Evolutionary conservation across 2,888 invertebrate genomes (phyloP).

Genomic region (Drosophila conformis): DNA sequence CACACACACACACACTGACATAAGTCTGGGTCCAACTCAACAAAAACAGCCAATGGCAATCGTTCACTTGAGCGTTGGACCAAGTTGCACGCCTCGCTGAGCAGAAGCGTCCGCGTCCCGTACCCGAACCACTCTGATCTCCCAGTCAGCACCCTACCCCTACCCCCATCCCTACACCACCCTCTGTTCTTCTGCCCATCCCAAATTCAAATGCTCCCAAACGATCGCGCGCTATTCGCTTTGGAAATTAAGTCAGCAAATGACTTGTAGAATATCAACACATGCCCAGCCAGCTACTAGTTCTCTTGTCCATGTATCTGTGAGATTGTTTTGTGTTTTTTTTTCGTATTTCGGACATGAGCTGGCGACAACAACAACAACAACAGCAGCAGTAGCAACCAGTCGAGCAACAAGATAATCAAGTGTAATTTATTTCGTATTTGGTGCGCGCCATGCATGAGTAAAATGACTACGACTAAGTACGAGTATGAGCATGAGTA

Average conservation of each 20-base stretch:
- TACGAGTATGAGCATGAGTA: constrained; percentile 24
- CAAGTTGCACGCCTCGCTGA: constrained; percentile 83
- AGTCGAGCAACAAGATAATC: constrained; percentile 79
- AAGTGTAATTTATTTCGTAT: constrained; percentile 84
- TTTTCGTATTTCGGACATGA: constrained; percentile 50
- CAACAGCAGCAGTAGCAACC: constrained; percentile 37
- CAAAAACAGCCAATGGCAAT: constrained; percentile 61
- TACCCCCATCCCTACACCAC: neutral
- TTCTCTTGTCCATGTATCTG: constrained; percentile 44
- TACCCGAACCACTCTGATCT: constrained; percentile 27
- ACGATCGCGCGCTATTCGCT: constrained; percentile 57
- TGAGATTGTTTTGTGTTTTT: constrained; percentile 49
- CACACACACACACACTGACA: constrained; percentile 9
- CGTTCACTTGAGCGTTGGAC: constrained; percentile 69
- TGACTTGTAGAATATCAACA: constrained; percentile 82
- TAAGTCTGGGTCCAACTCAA: constrained; percentile 40
- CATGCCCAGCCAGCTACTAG: constrained; percentile 36
- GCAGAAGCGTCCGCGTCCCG: constrained; percentile 57
- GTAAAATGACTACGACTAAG: constrained; percentile 46
- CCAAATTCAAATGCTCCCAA: constrained; percentile 35
- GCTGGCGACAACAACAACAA: constrained; percentile 50
- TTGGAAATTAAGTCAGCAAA: constrained; percentile 83
- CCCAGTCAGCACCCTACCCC: neutral
- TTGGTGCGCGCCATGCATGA: constrained; percentile 77
- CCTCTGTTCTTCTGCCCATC: neutral